phyloP scores from a whole-genome alignment of 2,888 invertebrate genomes.

The Euzetes globulus region DNA sequence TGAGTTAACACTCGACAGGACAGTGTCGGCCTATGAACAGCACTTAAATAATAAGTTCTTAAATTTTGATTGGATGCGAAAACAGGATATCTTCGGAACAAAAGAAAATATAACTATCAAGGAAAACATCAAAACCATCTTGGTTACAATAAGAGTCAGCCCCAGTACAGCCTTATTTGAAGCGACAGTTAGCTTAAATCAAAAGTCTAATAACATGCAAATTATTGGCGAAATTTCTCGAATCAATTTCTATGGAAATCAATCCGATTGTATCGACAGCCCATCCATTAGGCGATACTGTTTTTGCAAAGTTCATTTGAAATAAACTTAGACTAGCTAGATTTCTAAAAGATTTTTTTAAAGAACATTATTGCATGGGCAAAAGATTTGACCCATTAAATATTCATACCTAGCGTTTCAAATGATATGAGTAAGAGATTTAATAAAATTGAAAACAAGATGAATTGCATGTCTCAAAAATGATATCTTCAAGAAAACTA shows the following conservation, averaged over 20 bases:
- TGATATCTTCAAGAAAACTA: too few relatives aligned
- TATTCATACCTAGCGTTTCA: too few relatives aligned
- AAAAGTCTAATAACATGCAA: conserved; percentile 44
- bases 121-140: too few relatives aligned
- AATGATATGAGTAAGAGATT: too few relatives aligned
- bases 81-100: too few relatives aligned
- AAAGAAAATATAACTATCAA: too few relatives aligned
- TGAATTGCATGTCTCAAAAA: too few relatives aligned
- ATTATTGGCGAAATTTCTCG: conserved; percentile 58
- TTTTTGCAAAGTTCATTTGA: conserved; percentile 46
- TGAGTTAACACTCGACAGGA: neutral
- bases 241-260: conserved; percentile 48
- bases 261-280: conserved; percentile 47
- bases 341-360: too few relatives aligned
- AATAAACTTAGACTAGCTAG: too few relatives aligned
- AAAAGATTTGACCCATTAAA: too few relatives aligned
- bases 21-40: neutral
- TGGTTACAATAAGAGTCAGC: conserved; percentile 48
- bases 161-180: conserved; percentile 71
- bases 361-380: too few relatives aligned
- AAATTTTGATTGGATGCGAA: neutral
- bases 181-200: conserved; percentile 56
- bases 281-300: conserved; percentile 46
- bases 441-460: too few relatives aligned
- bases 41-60: neutral